Base-by-base conservation (phyloP, 2,888 invertebrate genomes). In the Stictocephala bisonia region DNA sequence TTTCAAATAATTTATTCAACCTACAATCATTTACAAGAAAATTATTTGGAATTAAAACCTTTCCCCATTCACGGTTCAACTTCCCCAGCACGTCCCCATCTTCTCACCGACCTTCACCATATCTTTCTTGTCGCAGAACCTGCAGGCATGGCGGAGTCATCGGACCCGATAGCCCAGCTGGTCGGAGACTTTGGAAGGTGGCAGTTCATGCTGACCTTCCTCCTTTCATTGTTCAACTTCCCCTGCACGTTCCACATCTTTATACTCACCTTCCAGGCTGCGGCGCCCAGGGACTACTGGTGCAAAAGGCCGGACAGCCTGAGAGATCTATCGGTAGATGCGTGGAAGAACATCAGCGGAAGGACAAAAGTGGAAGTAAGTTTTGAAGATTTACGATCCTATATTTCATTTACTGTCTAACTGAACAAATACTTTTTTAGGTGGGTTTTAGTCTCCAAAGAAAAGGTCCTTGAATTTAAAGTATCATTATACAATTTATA, bases 161-260 rank as follows among this genome's bases (percentile, higher is more conserved):
- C 73, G 9, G 73, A 73, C 22, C 73, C 73, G 11, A 72, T 71
- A 11, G 58, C 78, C 20, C 72, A 77, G 48, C 64, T 90, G 53
- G 90, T 93, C 79, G 93, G 93, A 1, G 89, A 91, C 80, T 93
- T 90, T 82, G 93, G 93, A 58, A 87, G 88, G 77, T 93, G 93
- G 93, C 93, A 93, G 84, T 85, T 92, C 74, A 83, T 90, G 75
- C 88, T 91, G 85, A 93, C 93, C 2, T 90, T 93, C 81, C 85
- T 93, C 51, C 84, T 93, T 76, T 91, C 93, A 1, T 85, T 93
- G 53, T 90, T 92, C 85, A 93, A 93, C 80, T 88, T 93, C 79
- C 93, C 93, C 1, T 92, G 92, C 84, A 93, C 93, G 48, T 93
- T 92, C 86, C 93, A 93, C 84, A 93, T 93, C 81, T 91, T 91